A percentile compares a stretch with the other conserved stretches of the same genome.
phyloP scores from a whole-genome alignment of 2,888 invertebrate species.

The Nomada fabriciana region DNA sequence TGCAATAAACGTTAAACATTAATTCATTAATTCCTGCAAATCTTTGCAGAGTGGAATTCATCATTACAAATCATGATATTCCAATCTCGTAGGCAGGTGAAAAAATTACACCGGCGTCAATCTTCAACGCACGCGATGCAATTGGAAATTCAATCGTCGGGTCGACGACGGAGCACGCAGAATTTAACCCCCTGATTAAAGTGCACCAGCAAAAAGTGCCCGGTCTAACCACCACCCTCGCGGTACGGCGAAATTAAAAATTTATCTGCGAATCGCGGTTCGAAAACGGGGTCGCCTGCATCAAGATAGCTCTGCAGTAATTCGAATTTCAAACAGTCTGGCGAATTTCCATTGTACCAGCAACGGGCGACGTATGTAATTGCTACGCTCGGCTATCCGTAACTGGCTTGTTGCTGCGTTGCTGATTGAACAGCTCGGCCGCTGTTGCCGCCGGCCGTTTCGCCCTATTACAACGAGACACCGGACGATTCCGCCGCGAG shows the following conservation, averaged over 20 bases:
- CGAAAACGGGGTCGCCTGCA: conserved; percentile 63
- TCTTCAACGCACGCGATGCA: no score
- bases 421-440: conserved; percentile 66
- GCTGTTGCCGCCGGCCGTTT: conserved; percentile 31
- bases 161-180: not conserved
- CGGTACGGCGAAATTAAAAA: conserved; percentile 44
- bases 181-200: not conserved
- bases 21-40: no score
- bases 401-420: conserved; percentile 72
- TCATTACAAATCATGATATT: not conserved
- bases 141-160: not conserved
- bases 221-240: not conserved
- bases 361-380: conserved; percentile 77
- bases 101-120: not conserved
- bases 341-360: conserved; percentile 80
- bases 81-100: not conserved
- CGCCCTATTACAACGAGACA: conserved; percentile 64
- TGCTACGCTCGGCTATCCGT: conserved; percentile 73
- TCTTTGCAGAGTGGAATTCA: no score
- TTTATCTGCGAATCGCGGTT: conserved; percentile 49
- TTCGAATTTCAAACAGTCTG: conserved; percentile 82
- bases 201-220: not conserved
- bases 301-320: conserved; percentile 80
- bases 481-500: conserved; percentile 59
- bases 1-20: no score